phyloP scores from a whole-genome alignment of 2,888 invertebrate genomes.

The Merodon equestris region DNA sequence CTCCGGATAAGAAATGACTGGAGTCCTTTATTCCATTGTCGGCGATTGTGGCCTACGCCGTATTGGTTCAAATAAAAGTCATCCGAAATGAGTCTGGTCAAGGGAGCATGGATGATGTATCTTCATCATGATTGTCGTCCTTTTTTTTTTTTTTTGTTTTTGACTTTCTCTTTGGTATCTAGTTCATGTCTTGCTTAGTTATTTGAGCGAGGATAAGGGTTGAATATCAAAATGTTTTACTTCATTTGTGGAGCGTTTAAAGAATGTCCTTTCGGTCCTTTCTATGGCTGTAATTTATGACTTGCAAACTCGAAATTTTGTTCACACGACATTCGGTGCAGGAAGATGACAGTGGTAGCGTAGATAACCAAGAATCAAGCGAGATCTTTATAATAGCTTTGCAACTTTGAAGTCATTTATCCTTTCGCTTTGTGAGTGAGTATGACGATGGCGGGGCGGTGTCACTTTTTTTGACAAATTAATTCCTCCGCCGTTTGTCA shows the following conservation, averaged over 20 bases:
- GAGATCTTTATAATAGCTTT: constrained; percentile 25
- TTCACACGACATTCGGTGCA: too few relatives aligned
- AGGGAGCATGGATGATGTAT: constrained; percentile 51
- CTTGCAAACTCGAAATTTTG: constrained; percentile 32
- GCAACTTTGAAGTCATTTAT: constrained; percentile 24
- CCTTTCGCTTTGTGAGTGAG: background rate
- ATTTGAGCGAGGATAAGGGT: constrained; percentile 55
- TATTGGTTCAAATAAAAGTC: constrained; percentile 59
- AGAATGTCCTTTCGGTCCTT: constrained; percentile 43
- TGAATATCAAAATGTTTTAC: constrained; percentile 63
- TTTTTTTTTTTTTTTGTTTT: constrained; percentile 3
- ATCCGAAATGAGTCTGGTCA: constrained; percentile 64
- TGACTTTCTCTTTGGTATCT: background rate
- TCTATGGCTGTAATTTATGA: constrained; percentile 50
- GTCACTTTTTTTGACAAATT: constrained; percentile 57
- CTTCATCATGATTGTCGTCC: constrained; percentile 47
- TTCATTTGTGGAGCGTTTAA: constrained; percentile 40
- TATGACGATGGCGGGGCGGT: constrained; percentile 8
- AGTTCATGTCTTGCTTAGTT: constrained; percentile 69
- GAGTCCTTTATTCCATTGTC: constrained; percentile 16
- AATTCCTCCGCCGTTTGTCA: constrained; percentile 38
- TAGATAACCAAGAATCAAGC: constrained; percentile 15
- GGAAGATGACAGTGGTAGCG: too few relatives aligned
- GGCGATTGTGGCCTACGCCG: background rate
- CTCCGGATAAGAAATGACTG: constrained; percentile 36